Base-by-base conservation (phyloP, 2,888 invertebrate genomes). In the Lumbricus terrestris region DNA sequence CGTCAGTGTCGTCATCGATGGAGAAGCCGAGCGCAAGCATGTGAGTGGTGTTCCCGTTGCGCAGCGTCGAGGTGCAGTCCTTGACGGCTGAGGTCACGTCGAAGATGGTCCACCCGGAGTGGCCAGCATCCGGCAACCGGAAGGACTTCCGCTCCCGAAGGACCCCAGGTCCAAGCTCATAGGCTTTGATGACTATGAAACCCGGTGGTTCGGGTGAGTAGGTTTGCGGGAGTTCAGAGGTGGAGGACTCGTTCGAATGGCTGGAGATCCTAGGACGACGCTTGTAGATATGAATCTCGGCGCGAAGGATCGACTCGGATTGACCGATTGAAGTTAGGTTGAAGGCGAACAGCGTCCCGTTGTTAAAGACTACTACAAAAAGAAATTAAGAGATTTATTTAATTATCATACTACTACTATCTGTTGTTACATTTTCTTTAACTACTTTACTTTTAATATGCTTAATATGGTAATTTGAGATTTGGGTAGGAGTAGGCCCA, bases 241-340 rank as follows among this genome's bases (percentile, higher is more conserved):
- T 1, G 23, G 42, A 8, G 89, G 34, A 16, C 35, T 47, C 47
- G 18, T 33, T 5, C 88, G 88, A 40, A 29, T 6, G 33, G n/a
- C 82, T 69, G 40, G 35, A 40, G 42, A n/a, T 38, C 90, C 40
- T 91, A 91, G 23, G 91, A 91, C 82, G 93, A 42, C 93, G 92
- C 92, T 93, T 94, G 93, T 93, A 94, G 29, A 95, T 92, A 92
- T 95, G 95, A 47, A 95, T 93, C 91, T 95, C 95, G 37, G 94
- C 95, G 90, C 93, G 93, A 88, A 95, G 92, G 37, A 95, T 93
- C 88, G 93, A 93, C 92, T 95, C 95, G 1, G 93, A 92, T 11
- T 93, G 92, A 82, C 92, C 92, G 35, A 95, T 92, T 15, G 95
- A 94, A 33, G 94, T 94, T 91, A 95, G 92, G 92, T 95, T 95